phyloP scores from a whole-genome alignment of 2,888 invertebrate genomes.

The Troglohyphantes excavatus region DNA sequence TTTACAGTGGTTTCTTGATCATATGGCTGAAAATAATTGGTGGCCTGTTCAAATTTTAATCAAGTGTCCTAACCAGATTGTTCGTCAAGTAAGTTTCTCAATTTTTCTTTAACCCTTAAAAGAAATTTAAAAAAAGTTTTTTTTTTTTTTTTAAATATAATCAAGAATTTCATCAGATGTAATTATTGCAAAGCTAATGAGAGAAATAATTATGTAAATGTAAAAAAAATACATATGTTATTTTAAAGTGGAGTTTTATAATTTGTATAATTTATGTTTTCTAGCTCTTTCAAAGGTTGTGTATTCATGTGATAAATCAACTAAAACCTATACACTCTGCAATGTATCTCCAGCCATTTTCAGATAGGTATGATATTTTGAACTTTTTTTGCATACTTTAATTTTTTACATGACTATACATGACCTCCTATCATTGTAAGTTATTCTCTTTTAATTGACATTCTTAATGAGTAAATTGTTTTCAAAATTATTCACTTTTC shows the following conservation, averaged over 20 bases:
- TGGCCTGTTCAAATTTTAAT: conserved; percentile 97
- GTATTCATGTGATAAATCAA: conserved; percentile 96
- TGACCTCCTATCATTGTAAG: too few relatives aligned
- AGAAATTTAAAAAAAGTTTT: not conserved
- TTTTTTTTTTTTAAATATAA: too few relatives aligned
- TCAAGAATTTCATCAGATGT: not conserved
- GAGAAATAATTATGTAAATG: not conserved
- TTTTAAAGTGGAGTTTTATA: not conserved
- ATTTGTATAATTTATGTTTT: conserved; percentile 12
- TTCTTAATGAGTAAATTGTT: too few relatives aligned
- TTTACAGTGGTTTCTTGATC: conserved; percentile 92
- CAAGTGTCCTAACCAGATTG: conserved; percentile 98
- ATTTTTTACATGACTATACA: too few relatives aligned
- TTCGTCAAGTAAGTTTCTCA: conserved; percentile 87
- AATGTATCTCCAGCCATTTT: conserved; percentile 85
- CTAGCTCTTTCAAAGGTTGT: conserved; percentile 93
- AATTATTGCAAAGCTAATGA: too few relatives aligned
- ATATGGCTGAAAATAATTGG: conserved; percentile 96
- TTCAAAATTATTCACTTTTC: too few relatives aligned
- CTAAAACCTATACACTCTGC: conserved; percentile 87
- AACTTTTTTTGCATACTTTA: too few relatives aligned
- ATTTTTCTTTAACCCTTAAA: too few relatives aligned
- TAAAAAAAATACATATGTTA: not conserved
- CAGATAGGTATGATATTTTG: conserved; percentile 78
- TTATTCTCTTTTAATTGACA: too few relatives aligned